Base-by-base conservation (phyloP, 2,888 invertebrate genomes). In the Eilema sororculum region DNA sequence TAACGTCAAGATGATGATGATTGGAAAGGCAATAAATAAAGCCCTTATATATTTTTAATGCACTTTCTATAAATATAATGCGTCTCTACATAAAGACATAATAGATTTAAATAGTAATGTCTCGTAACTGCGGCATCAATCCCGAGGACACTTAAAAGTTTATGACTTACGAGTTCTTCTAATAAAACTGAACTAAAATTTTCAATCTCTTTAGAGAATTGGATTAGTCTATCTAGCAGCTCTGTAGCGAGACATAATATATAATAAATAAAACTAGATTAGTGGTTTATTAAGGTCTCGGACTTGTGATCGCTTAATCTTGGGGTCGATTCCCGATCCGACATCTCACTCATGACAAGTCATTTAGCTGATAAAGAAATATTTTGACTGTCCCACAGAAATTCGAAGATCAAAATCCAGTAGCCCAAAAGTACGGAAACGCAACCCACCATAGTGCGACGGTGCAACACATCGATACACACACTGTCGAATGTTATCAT, bases 121-220 rank as follows among this genome's bases (percentile, higher is more conserved):
- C 20, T 52, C n/a, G 52, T 52, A 52, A 52, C n/a, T 8, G 61
- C 16, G 22, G 13, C 3, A 22, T 24, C 37, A 37, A 61, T 22
- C 2, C 3, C 22, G 16, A 2, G 22, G 37, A 37, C 33, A 61
- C 61, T 37, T 22, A 62, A 62, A 37, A 16, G 16, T 37, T 62
- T 62, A 62, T 37, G 61, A 62, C 24, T 22, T 37, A 10, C 33
- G 22, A 37, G 22, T 24, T 62, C 22, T 8, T 16, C 33, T 24
- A 16, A 62, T 62, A 37, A 37, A 62, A 37, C 37, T 9, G 6
- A 62, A 37, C 37, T 62, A 37, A 16, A 37, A 37, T 22, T 22
- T 37, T 62, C 37, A 62, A 62, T 62, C 37, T 24, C 37, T 22
- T 24, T 37, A 62, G 52, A 52, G 52, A 52, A 52, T 52, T 52